These are phyloP conservation scores for Chouioia cunea DNA, from an alignment of 2,888 invertebrate genomes.

Conservation along the genomic window DNA sequence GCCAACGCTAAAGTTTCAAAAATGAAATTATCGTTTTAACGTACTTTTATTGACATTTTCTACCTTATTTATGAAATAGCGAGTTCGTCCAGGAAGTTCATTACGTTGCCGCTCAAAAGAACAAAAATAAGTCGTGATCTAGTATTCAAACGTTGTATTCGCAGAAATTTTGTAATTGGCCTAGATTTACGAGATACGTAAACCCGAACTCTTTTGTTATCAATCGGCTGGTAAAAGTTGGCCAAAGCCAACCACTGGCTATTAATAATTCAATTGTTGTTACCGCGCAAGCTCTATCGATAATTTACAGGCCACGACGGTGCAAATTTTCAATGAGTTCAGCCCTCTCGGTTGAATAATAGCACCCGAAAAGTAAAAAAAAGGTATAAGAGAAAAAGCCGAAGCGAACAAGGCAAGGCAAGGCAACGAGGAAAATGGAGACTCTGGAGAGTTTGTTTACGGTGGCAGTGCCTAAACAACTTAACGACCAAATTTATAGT, in stretches of 20 bases:
- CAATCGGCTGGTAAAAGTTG: slow-evolving; percentile 3
- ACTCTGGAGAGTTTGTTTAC: slow-evolving; percentile 59
- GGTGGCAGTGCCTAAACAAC: slow-evolving; percentile 66
- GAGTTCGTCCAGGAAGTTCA: too few relatives aligned
- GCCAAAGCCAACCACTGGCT: not conserved
- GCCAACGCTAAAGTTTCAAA: too few relatives aligned
- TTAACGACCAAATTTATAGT: slow-evolving; percentile 69
- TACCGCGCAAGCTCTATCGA: not conserved
- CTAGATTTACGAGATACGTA: too few relatives aligned
- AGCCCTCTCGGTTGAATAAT: slow-evolving; percentile 21
- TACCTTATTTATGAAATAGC: too few relatives aligned
- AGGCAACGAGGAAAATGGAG: slow-evolving; percentile 22
- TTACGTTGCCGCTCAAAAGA: too few relatives aligned
- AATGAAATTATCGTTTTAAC: too few relatives aligned
- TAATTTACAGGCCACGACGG: slow-evolving; percentile 23
- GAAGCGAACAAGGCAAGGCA: not conserved
- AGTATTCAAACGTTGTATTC: too few relatives aligned
- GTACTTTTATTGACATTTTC: too few relatives aligned
- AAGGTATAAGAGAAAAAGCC: slow-evolving; percentile 15
- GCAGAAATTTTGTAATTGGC: too few relatives aligned
- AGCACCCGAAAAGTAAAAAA: slow-evolving; percentile 16
- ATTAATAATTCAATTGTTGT: slow-evolving; percentile 42
- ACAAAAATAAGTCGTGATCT: too few relatives aligned
- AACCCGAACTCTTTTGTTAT: not conserved
- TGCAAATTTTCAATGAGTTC: slow-evolving; percentile 37